These are phyloP conservation scores for Pseudolaguvia tuberculata DNA, from an alignment of 2,113 vertebrate genomes.

Conservation along the genomic window DNA sequence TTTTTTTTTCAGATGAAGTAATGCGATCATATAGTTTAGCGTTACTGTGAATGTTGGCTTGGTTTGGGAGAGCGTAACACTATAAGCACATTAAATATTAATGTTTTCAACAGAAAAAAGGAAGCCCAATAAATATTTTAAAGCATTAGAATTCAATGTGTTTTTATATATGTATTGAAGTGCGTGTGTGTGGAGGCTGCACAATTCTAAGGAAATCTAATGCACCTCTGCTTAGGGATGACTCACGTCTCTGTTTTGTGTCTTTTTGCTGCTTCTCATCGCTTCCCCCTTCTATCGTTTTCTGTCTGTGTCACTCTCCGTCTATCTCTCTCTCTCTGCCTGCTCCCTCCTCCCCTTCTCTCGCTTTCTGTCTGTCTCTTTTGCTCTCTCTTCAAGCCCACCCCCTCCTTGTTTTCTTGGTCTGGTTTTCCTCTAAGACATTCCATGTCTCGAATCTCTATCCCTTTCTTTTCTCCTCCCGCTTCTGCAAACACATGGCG, in stretches of 20 bases:
- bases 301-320: constrained; percentile 11
- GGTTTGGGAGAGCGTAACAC: background rate
- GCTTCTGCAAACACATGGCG: constrained; percentile 34
- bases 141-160: background rate
- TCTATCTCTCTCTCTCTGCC: background rate
- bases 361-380: background rate
- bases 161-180: too few relatives aligned
- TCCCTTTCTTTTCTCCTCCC: constrained; percentile 34
- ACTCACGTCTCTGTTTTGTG: constrained; percentile 64
- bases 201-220: constrained; percentile 62
- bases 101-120: background rate
- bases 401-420: background rate
- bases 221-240: constrained; percentile 69
- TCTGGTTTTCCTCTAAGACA: constrained; percentile 40
- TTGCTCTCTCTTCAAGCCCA: background rate
- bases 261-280: constrained; percentile 23
- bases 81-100: constrained; percentile 11
- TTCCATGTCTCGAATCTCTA: constrained; percentile 38
- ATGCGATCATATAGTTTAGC: background rate
- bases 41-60: background rate
- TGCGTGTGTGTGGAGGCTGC: constrained; percentile 27
- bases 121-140: constrained; percentile 4
- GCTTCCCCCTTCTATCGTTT: background rate
- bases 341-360: background rate
- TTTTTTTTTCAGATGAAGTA: background rate